Conservation (phyloP, 2,113 vertebrate genomes). For the Ammospiza nelsoni region DNA sequence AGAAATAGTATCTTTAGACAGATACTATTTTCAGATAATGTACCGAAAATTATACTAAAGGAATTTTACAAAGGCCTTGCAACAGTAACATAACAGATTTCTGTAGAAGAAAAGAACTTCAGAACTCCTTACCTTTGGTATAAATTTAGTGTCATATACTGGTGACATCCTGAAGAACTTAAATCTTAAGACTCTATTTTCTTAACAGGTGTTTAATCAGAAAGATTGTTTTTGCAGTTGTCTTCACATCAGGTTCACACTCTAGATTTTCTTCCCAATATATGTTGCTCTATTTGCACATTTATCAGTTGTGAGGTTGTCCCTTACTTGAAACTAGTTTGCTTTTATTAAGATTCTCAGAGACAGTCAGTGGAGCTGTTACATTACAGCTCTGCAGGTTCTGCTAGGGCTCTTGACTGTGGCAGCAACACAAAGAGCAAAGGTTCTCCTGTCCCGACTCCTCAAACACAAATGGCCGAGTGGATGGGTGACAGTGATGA, state of each 20-base stretch:
- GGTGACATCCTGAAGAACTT: neutral
- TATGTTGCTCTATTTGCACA: neutral
- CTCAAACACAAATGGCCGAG: neutral
- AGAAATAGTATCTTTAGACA: neutral
- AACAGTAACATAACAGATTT: neutral
- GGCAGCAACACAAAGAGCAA: neutral
- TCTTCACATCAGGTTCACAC: neutral
- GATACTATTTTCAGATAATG: neutral
- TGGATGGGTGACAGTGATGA: conserved; percentile 7
- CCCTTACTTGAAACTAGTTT: neutral
- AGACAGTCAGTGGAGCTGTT: neutral
- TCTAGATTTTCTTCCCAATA: neutral
- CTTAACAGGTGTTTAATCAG: neutral
- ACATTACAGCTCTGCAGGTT: neutral
- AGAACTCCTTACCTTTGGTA: neutral
- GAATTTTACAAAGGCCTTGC: neutral
- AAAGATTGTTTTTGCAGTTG: neutral
- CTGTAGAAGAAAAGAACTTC: neutral
- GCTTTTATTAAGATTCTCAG: neutral
- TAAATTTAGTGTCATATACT: neutral
- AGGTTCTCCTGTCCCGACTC: neutral
- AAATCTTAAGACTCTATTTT: neutral
- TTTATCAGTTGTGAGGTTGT: neutral
- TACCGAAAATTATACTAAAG: neutral
- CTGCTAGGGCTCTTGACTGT: fast-evolving